Percentiles rank a stretch among this genome's conserved stretches.
These are phyloP conservation scores for Cichladusa arquata DNA, from an alignment of 2,113 vertebrate species.

Conservation along the genomic window DNA sequence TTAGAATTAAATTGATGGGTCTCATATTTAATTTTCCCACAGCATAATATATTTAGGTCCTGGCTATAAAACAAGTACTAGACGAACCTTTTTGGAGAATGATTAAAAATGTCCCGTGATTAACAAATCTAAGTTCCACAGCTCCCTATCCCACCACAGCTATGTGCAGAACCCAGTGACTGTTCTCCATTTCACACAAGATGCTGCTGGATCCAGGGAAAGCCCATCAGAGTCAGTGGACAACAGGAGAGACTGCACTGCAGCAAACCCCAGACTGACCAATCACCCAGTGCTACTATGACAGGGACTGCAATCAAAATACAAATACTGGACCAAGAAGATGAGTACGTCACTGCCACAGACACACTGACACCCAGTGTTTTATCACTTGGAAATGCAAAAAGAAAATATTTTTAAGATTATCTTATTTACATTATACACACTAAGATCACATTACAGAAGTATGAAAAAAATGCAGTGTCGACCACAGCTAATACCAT, in stretches of 20 bases:
- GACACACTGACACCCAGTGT: neutral
- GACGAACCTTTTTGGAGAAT: neutral
- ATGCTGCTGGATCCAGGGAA: neutral
- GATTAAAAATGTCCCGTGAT: neutral
- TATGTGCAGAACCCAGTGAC: neutral
- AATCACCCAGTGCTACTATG: neutral
- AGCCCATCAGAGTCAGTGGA: neutral
- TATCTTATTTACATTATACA: neutral
- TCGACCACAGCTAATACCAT: rapidly evolving
- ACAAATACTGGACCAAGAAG: neutral
- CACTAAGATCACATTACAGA: neutral
- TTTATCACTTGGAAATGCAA: neutral
- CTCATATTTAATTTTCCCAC: neutral
- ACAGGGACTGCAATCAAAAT: neutral
- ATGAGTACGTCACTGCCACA: rapidly evolving
- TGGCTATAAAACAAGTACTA: neutral
- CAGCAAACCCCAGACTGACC: neutral
- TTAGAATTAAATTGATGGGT: neutral
- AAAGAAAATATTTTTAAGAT: neutral
- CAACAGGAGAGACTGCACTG: neutral
- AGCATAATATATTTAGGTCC: neutral
- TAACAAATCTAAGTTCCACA: neutral
- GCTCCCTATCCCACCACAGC: neutral
- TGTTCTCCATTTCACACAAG: neutral
- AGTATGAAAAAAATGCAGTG: neutral